phyloP scores from a whole-genome alignment of 1,140 invertebrate genomes.

The Bombus confusus region DNA sequence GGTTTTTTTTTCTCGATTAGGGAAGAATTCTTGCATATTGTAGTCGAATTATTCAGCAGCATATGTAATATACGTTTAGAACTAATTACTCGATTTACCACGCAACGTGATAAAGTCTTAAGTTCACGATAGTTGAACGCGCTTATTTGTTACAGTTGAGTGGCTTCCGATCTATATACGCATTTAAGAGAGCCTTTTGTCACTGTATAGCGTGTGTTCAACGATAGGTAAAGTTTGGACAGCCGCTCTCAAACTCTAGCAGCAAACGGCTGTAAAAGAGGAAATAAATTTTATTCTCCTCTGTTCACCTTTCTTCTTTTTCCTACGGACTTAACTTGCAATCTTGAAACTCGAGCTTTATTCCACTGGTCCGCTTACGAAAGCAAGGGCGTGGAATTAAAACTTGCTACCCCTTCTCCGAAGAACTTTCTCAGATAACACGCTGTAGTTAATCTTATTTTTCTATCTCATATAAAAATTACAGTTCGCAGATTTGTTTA shows the following conservation, averaged over 20 bases:
- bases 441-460: constrained; percentile 18
- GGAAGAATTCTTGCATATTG: too few species aligned
- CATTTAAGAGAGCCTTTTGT: not conserved
- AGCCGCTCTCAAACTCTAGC: not conserved
- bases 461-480: too few species aligned
- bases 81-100: too few species aligned
- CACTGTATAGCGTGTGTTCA: not conserved
- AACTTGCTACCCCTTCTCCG: not conserved
- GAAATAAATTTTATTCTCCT: constrained; percentile 23
- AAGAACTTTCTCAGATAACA: not conserved
- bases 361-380: not conserved
- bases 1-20: too few species aligned
- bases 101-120: too few species aligned
- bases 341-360: constrained; percentile 2
- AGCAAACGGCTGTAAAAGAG: constrained; percentile 14
- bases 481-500: constrained; percentile 23
- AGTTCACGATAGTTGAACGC: too few species aligned
- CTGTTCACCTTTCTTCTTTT: not conserved
- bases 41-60: too few species aligned
- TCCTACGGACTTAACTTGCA: constrained; percentile 3
- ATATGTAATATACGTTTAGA: too few species aligned
- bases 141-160: too few species aligned
- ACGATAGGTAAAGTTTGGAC: constrained; percentile 7
- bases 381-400: constrained; percentile 22
- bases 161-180: not conserved